Base-by-base conservation (phyloP, 2,888 invertebrate species). In the Hydraecia micacea region DNA sequence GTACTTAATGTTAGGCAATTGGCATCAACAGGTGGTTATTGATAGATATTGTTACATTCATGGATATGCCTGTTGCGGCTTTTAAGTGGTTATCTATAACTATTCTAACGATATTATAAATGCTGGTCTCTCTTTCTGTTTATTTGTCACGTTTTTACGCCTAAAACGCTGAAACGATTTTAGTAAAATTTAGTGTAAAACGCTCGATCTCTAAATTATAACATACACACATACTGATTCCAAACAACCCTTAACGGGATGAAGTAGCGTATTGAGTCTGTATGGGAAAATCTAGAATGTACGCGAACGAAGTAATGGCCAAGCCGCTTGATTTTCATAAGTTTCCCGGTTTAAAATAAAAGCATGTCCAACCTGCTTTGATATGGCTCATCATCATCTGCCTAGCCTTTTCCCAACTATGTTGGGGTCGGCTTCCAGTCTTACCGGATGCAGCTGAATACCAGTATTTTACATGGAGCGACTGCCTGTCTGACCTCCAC, bases 21-120 rank as follows among this genome's bases (percentile, higher is more conserved):
- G 32, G 32, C 25, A 32, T 63, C 68, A 83, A 80, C 80, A 58
- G 32, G 62, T 63, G 46, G 28, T 58, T 65, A 58, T 80, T 68
- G 83, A 77, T 77, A 77, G 11, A 68, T 75, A 65, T 79, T 74
- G 15, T 55, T 46, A 63, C 3, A n/a, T 32, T 32, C 46, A 8
- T 46, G 25, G 62, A 81, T 65, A 6, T 60, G 32, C 58, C 66
- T 67, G 58, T 67, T 73, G 39, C 42, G 32, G n/a, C 2, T 18
- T 32, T 42, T n/a, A 66, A 32, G n/a, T 21, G n/a, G 7, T 63
- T 8, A 39, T 72, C 25, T 8, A n/a, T 63, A 52, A 52, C 39
- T 13, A 28, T 76, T 49, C 2, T 18, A 76, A 21, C 15, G n/a
- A 15, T 49, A 68, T 52, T 28, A 62, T 32, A 28, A 78, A 79